Base-by-base conservation (phyloP, 2,113 vertebrate species). In the Microtus pennsylvanicus region DNA sequence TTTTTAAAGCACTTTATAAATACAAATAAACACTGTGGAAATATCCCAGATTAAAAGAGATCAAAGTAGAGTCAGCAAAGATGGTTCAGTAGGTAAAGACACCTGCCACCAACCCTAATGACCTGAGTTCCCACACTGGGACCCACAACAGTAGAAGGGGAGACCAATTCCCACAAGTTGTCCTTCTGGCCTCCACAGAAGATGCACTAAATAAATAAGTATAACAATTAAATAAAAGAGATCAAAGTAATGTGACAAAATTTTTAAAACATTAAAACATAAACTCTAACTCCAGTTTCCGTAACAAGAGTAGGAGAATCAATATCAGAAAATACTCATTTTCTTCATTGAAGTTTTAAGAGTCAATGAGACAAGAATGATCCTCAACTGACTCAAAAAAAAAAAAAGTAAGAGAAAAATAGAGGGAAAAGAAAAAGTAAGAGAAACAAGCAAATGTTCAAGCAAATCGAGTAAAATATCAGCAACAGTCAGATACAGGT, bases 21-120 rank as follows among this genome's bases (percentile, higher is more conserved):
- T 78, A 81, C 47, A 93, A 94, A 78, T 3, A 94, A 95, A 95
- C 75, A 38, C 12, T 76, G 10, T 82, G 13, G 78, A 94, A 93
- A 65, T 72, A 17, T 58, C 93, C 69, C n/a, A 96, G 28, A 91
- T 61, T 47, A 70, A 95, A n/a, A 81, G 30, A 86, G 4, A 63
- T 52, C 65, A 86, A 86, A 91, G 26, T 30, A 89, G 42, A 47
- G 30, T 6, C 85, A 50, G 42, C 16, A 86, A 63, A 47, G 28
- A 45, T 47, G 26, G 17, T 11, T 69, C 65, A 30, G 45, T 33
- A 12, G 28, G 45, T 50, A 70, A 70, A 70, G 58, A 67, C 30
- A 50, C 19, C 24, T 70, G 30, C 33, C 85, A 70, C 45, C 45
- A 87, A 50, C 2, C 45, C 30, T 24, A 7, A 50, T 35, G 28